phyloP scores from a whole-genome alignment of 1,140 invertebrate species.

The Temnothorax nylanderi region DNA sequence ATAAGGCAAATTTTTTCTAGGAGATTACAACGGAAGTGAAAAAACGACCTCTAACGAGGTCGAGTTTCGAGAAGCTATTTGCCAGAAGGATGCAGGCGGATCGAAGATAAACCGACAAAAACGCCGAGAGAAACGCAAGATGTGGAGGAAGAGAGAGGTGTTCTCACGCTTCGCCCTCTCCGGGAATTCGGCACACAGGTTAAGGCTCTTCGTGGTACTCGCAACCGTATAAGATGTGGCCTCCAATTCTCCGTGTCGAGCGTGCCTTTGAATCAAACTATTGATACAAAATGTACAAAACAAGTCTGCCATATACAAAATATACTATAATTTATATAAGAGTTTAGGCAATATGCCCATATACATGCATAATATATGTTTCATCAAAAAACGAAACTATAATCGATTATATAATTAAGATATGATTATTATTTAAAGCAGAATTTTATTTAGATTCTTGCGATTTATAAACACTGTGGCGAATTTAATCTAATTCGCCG shows the following conservation, averaged over 20 bases:
- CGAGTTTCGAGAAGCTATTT: slow-evolving; percentile 53
- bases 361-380: background rate
- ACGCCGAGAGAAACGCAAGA: slow-evolving; percentile 7
- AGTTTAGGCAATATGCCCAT: background rate
- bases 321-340: background rate
- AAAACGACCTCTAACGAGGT: slow-evolving; percentile 51
- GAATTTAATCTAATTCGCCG: background rate
- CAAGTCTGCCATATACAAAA: slow-evolving; percentile 71
- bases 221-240: background rate
- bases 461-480: background rate
- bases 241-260: background rate
- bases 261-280: slow-evolving; percentile 29
- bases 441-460: background rate
- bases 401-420: background rate
- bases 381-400: background rate
- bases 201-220: background rate
- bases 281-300: slow-evolving; percentile 69
- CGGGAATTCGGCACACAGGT: slow-evolving; percentile 48
- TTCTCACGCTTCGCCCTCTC: slow-evolving; percentile 51
- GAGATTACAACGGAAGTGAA: slow-evolving; percentile 22
- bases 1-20: background rate
- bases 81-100: slow-evolving; percentile 39
- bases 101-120: slow-evolving; percentile 49
- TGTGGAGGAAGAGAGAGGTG: slow-evolving; percentile 29
- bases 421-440: background rate